A percentile compares a stretch with the other conserved stretches of the same genome.
phyloP scores from a whole-genome alignment of 1,140 invertebrate genomes.

The Medauroidea extradentata region DNA sequence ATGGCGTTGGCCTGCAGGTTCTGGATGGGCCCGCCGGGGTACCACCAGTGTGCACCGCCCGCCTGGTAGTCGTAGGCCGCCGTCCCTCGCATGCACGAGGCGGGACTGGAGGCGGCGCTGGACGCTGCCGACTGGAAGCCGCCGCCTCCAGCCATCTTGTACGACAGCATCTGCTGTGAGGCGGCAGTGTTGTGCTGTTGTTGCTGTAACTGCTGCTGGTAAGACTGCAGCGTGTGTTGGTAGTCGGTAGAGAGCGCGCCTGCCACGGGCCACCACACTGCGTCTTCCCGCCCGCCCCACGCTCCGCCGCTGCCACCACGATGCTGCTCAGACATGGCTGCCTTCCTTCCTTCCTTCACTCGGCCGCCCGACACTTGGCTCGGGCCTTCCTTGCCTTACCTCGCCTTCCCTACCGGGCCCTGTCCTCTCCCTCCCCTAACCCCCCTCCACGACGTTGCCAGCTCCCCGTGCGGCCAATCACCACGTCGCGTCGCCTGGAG shows the following conservation, averaged over 20 bases:
- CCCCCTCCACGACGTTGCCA: no score
- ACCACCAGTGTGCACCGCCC: constrained; percentile 59
- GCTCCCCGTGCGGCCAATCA: constrained; percentile 1
- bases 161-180: constrained; percentile 71
- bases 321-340: constrained; percentile 21
- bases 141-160: constrained; percentile 66
- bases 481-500: constrained; percentile 4
- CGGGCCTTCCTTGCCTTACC: no score
- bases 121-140: constrained; percentile 37
- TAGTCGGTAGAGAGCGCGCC: constrained; percentile 4
- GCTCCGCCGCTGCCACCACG: constrained; percentile 13
- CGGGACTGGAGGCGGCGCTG: constrained; percentile 29
- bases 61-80: constrained; percentile 53
- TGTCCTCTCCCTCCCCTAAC: no score
- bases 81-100: constrained; percentile 39
- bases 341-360: constrained; percentile 37
- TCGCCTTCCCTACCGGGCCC: no score
- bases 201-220: constrained; percentile 48
- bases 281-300: constrained; percentile 44
- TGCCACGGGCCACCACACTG: constrained; percentile 57
- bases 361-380: background rate
- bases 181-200: constrained; percentile 42
- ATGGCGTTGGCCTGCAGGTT: background rate
- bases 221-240: constrained; percentile 49
- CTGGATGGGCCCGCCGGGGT: constrained; percentile 9